Evolutionary conservation across 2,113 vertebrate species (phyloP), one percentile per base, ranked within the genome.

Genomic region (Ochotona princeps): DNA sequence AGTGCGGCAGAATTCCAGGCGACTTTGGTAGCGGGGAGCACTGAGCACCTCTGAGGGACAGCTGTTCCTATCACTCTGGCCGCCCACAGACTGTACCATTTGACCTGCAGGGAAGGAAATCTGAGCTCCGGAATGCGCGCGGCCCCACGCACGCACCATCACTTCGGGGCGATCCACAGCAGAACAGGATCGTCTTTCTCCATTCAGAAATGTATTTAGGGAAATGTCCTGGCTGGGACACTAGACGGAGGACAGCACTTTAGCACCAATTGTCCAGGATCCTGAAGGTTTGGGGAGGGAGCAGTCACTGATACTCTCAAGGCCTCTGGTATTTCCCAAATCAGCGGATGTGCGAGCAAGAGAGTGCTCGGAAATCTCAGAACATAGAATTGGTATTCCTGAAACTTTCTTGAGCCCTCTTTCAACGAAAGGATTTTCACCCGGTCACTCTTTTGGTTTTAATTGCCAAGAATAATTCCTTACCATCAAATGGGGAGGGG

Each of bases 221-320:
- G 78, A 83, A 30, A 32, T 17, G 60, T 51, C 78, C 82, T n/a
- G 85, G 60, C 4, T 32, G 49, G 35, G 57, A 57, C 12, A 44
- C 83, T 20, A 74, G 76, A 73, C 91, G 61, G 15, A 63, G 5
- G 82, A 73, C 47, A 44, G 74, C 82, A 72, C 70, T 49, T 67
- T 84, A 76, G 78, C n/a, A 78, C 61, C 95, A 81, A 83, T 88
- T 90, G 94, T 83, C 78, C 76, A 82, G 54, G 81, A 70, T 47
- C 65, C 57, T 35, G 75, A 38, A 63, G 25, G 26, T 20, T 10
- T 57, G 25, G 7, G 25, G 57, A 57, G 8, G 49, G 7, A 47
- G 14, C 66, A 65, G 11, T 61, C 32, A 60, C 76, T 74, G 87
- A 85, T 51, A 38, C 60, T 70, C 47, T 8, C 65, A 38, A 30